Evolutionary conservation across 2,888 invertebrate species (phyloP).

Genomic region (Patella ulyssiponensis): DNA sequence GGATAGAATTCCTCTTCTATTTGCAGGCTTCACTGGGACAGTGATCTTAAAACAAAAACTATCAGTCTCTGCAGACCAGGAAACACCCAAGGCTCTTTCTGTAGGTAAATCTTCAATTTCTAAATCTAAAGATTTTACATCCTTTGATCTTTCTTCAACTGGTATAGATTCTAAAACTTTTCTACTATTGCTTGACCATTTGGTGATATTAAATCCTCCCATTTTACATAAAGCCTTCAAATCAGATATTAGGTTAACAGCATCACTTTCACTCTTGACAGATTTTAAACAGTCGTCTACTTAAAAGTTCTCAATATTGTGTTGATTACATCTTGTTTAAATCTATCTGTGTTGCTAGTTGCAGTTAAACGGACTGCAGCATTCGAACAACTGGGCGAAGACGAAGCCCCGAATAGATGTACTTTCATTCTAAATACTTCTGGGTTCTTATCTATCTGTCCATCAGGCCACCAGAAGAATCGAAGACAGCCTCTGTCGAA

Average conservation of each 20-base stretch:
- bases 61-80: background rate
- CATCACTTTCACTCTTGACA: background rate
- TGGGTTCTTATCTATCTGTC: too few species aligned
- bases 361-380: too few species aligned
- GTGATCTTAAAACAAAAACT: background rate
- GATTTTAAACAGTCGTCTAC: constrained; percentile 16
- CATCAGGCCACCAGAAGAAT: constrained; percentile 38
- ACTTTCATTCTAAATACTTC: too few species aligned
- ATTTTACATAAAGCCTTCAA: background rate
- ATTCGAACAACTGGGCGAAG: too few species aligned
- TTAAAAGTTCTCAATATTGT: constrained; percentile 10
- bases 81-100: constrained; percentile 8
- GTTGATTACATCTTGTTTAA: background rate
- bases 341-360: too few species aligned
- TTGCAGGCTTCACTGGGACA: background rate
- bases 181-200: background rate
- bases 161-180: background rate
- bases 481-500: constrained; percentile 30
- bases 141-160: background rate
- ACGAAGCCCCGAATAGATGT: too few species aligned
- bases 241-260: background rate
- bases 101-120: constrained; percentile 8
- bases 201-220: background rate
- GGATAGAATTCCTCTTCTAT: constrained; percentile 13
- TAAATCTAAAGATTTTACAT: background rate